These are phyloP conservation scores for Solea senegalensis DNA, from an alignment of 2,113 vertebrate species.

Conservation along the genomic window DNA sequence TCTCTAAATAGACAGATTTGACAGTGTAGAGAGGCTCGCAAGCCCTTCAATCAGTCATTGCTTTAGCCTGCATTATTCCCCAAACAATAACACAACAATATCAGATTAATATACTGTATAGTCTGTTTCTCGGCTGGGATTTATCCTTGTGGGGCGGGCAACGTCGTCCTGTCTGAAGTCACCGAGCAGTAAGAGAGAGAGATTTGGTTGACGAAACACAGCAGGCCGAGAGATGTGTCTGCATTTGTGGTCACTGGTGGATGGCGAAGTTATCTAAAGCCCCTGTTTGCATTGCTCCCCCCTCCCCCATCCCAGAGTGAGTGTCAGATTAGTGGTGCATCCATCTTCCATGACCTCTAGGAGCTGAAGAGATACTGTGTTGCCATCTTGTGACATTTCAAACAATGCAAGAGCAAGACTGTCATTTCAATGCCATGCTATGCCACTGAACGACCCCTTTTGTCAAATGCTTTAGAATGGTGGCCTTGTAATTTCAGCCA, in stretches of 20 bases:
- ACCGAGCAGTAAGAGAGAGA: conserved; percentile 66
- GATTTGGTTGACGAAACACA: conserved; percentile 79
- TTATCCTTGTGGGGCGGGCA: conserved; percentile 72
- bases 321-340: conserved; percentile 76
- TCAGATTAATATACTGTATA: conserved; percentile 77
- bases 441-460: conserved; percentile 64
- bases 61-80: conserved; percentile 74
- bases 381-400: conserved; percentile 78
- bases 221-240: conserved; percentile 53
- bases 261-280: conserved; percentile 80
- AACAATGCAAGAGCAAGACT: conserved; percentile 82
- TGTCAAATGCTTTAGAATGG: conserved; percentile 74
- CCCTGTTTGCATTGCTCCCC: conserved; percentile 69
- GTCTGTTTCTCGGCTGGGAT: conserved; percentile 66
- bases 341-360: conserved; percentile 74
- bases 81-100: conserved; percentile 74
- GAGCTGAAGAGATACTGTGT: conserved; percentile 73
- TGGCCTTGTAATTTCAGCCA: conserved; percentile 59
- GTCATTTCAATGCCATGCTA: conserved; percentile 79
- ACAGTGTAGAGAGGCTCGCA: conserved; percentile 68
- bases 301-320: conserved; percentile 61
- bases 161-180: conserved; percentile 74
- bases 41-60: conserved; percentile 71
- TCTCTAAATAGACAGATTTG: conserved; percentile 60
- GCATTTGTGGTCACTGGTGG: conserved; percentile 78